Conservation (phyloP, 1,140 invertebrate genomes). For the Zaprionus nigranus region DNA sequence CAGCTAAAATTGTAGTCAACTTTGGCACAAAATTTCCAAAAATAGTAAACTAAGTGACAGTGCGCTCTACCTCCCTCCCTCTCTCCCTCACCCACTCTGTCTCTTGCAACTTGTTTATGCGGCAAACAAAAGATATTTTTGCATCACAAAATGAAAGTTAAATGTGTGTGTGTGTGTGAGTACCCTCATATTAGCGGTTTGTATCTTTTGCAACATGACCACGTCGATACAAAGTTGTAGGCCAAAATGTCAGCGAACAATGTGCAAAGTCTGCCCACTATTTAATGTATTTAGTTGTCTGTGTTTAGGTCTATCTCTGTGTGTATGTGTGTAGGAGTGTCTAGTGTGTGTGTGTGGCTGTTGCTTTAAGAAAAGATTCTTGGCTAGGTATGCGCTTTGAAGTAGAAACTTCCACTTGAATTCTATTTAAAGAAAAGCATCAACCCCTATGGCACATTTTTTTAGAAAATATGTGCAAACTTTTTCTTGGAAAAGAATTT, state of each 20-base stretch:
- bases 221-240: slow-evolving; percentile 46
- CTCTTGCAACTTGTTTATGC: slow-evolving; percentile 23
- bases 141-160: slow-evolving; percentile 75
- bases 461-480: background rate
- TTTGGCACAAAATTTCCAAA: slow-evolving; percentile 64
- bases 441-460: background rate
- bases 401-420: slow-evolving; percentile 8
- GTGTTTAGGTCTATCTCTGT: background rate
- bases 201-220: slow-evolving; percentile 50
- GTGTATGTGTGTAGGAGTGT: background rate
- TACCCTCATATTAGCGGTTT: slow-evolving; percentile 66
- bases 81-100: background rate
- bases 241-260: slow-evolving; percentile 52
- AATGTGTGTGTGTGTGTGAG: slow-evolving; percentile 22
- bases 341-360: background rate
- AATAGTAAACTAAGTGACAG: slow-evolving; percentile 74
- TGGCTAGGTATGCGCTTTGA: slow-evolving; percentile 32
- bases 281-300: slow-evolving; percentile 1
- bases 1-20: slow-evolving; percentile 56
- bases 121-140: slow-evolving; percentile 57
- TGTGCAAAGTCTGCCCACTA: slow-evolving; percentile 33
- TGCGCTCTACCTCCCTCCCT: slow-evolving; percentile 21
- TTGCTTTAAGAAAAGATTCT: slow-evolving; percentile 23
- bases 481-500: slow-evolving; percentile 9
- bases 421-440: background rate